Evolutionary conservation across 2,888 invertebrate species (phyloP).

Genomic region (Troides oblongomaculatus): DNA sequence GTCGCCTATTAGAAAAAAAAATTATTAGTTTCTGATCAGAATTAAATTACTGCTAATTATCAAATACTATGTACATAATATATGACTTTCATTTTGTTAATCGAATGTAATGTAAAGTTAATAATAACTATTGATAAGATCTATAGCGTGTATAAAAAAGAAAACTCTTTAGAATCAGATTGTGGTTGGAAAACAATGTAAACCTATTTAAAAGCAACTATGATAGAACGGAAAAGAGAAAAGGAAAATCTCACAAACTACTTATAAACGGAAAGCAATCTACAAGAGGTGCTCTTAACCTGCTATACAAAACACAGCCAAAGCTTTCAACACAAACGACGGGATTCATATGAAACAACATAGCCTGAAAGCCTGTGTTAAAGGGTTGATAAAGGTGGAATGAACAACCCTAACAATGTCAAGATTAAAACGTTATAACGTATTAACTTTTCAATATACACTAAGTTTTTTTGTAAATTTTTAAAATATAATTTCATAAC

Average conservation of each 20-base stretch:
- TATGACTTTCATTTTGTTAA: no score
- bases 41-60: no score
- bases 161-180: neutral
- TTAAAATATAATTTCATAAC: no score
- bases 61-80: no score
- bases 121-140: no score
- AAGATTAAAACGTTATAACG: no score
- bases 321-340: conserved; percentile 44
- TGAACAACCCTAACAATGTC: no score
- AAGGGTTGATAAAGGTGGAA: neutral
- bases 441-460: no score
- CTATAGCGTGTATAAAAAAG: neutral
- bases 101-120: no score
- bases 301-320: conserved; percentile 61
- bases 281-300: conserved; percentile 68
- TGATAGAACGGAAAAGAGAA: neutral
- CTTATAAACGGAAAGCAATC: conserved; percentile 50
- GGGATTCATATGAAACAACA: conserved; percentile 38
- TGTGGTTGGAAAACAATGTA: conserved; percentile 6
- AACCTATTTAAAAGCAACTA: conserved; percentile 15
- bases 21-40: no score
- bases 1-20: no score
- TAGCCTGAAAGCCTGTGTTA: conserved; percentile 16
- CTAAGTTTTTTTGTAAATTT: no score
- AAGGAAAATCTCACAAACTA: conserved; percentile 23